Percentiles rank a stretch among this genome's conserved stretches.
Conservation (phyloP, 2,113 vertebrate species). For the Haliaeetus leucogaster region DNA sequence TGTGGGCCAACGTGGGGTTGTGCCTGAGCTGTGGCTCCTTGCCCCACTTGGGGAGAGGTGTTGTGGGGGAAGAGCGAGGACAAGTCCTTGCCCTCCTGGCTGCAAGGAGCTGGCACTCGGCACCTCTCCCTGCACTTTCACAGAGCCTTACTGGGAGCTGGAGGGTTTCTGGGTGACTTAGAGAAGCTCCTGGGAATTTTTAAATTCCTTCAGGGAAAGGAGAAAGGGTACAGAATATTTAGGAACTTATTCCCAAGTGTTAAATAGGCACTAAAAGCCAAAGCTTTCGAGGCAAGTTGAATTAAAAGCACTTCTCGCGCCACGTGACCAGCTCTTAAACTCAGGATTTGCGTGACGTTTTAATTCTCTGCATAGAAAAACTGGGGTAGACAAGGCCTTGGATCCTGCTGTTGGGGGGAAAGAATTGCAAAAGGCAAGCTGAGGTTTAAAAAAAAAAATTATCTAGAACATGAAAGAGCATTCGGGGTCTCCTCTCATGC, state of each 20-base stretch:
- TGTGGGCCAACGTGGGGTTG: fast-evolving
- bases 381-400: neutral
- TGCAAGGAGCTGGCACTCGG: neutral
- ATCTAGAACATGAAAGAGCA: neutral
- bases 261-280: conserved; percentile 14
- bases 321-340: neutral
- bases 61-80: neutral
- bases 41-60: neutral
- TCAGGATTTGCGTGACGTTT: neutral
- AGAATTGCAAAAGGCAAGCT: neutral
- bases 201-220: neutral
- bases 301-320: neutral
- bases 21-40: neutral
- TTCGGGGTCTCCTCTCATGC: neutral
- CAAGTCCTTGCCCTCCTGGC: neutral
- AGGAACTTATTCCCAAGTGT: neutral
- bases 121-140: neutral
- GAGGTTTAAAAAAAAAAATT: neutral
- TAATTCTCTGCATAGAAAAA: neutral
- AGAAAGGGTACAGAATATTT: neutral
- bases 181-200: conserved; percentile 20
- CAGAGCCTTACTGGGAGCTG: neutral
- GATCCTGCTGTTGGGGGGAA: neutral
- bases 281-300: neutral
- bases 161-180: neutral